Percentiles rank a stretch among this genome's conserved stretches.
These are phyloP conservation scores for Aptenodytes patagonicus DNA, from an alignment of 2,113 vertebrate species.

Conservation along the genomic window DNA sequence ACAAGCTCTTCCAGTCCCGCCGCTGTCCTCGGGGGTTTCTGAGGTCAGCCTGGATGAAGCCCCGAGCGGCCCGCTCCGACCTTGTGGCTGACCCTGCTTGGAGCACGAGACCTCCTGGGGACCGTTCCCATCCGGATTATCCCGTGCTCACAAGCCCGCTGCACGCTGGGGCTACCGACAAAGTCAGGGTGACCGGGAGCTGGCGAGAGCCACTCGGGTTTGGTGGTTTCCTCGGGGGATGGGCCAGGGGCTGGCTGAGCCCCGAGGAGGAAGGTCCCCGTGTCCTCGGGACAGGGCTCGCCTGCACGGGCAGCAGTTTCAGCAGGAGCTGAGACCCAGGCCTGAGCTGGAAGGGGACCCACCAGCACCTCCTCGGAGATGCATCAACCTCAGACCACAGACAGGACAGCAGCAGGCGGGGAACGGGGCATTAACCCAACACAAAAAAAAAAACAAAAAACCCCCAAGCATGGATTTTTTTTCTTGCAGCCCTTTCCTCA, in stretches of 20 bases:
- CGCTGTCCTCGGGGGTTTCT: not conserved
- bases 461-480: not conserved
- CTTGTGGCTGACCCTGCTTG: not conserved
- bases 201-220: not conserved
- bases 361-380: not conserved
- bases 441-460: not conserved
- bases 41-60: not conserved
- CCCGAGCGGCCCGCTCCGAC: not conserved
- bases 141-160: not conserved
- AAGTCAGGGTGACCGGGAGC: not conserved
- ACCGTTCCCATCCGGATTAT: not conserved
- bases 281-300: not conserved
- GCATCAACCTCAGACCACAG: not conserved
- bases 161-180: not conserved
- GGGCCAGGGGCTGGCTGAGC: not conserved
- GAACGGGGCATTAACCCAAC: not conserved
- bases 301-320: not conserved
- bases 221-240: not conserved
- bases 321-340: not conserved
- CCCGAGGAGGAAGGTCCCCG: not conserved
- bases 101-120: fast-evolving
- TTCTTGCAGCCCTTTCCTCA: not conserved
- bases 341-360: not conserved
- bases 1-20: not conserved
- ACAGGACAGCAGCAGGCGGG: not conserved